These are phyloP conservation scores for Phorcus lineatus DNA, from an alignment of 2,888 invertebrate genomes.

Conservation along the genomic window DNA sequence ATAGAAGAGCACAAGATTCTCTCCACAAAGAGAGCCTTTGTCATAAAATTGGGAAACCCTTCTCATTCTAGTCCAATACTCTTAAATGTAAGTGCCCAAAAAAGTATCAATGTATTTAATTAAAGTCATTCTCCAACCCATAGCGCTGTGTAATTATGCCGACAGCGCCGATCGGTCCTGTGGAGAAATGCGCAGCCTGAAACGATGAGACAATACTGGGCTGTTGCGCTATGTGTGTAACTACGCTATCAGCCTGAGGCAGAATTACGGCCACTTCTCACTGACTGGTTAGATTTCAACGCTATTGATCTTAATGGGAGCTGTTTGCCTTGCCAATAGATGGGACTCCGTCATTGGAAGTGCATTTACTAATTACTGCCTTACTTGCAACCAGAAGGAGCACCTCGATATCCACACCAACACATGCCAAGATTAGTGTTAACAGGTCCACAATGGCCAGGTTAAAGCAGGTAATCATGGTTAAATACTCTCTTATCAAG, in stretches of 20 bases:
- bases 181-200: neutral
- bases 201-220: neutral
- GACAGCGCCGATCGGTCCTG: neutral
- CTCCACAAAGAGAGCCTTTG: neutral
- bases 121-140: neutral
- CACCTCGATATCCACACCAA: neutral
- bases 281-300: slow-evolving; percentile 8
- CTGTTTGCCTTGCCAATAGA: slow-evolving; percentile 5
- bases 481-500: neutral
- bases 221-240: neutral
- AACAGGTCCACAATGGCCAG: neutral
- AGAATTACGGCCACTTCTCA: neutral
- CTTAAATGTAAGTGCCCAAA: neutral
- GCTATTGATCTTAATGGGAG: neutral
- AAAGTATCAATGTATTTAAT: neutral
- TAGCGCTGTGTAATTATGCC: neutral
- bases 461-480: neutral
- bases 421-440: neutral
- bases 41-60: neutral
- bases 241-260: neutral
- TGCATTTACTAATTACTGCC: slow-evolving; percentile 11
- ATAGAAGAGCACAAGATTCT: neutral
- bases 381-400: neutral
- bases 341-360: neutral
- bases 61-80: neutral